Evolutionary conservation across 2,797 vertebrate species (phyloP).

Genomic region (Molossus alvarezi): DNA sequence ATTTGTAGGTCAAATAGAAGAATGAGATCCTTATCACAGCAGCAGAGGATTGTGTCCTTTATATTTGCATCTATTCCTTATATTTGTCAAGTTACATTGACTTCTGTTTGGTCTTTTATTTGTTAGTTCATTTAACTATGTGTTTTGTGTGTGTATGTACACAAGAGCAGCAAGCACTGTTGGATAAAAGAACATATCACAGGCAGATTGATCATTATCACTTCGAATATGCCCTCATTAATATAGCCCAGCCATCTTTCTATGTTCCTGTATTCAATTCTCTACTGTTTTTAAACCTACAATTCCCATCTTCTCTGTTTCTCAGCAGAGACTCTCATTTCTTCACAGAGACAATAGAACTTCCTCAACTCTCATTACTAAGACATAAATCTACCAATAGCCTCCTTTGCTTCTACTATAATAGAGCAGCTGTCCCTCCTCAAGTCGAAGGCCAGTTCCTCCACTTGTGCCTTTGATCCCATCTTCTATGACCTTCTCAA

Average conservation of each 20-base stretch:
- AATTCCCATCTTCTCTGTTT: not conserved
- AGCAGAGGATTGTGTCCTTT: constrained; percentile 17
- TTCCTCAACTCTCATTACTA: not conserved
- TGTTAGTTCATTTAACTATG: not conserved
- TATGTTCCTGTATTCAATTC: not conserved
- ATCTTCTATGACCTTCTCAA: constrained; percentile 51
- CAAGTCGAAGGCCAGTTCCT: not conserved
- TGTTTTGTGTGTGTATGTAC: constrained; percentile 57
- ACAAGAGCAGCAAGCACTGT: constrained; percentile 41
- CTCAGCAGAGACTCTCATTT: not conserved
- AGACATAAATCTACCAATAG: constrained; percentile 6
- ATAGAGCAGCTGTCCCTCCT: not conserved
- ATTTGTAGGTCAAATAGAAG: constrained; percentile 16
- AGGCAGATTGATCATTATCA: not conserved
- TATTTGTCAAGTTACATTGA: constrained; percentile 9
- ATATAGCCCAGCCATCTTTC: not conserved
- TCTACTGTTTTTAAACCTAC: constrained; percentile 48
- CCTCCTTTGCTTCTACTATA: not conserved
- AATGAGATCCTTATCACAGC: not conserved
- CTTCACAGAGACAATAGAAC: constrained; percentile 56
- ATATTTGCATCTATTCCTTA: constrained; percentile 29
- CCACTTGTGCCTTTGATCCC: not conserved
- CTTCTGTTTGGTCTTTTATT: constrained; percentile 43
- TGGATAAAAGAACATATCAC: constrained; percentile 11
- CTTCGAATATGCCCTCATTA: constrained; percentile 28